Evolutionary conservation across 2,113 vertebrate genomes (phyloP).

Genomic region (Nanorana parkeri): DNA sequence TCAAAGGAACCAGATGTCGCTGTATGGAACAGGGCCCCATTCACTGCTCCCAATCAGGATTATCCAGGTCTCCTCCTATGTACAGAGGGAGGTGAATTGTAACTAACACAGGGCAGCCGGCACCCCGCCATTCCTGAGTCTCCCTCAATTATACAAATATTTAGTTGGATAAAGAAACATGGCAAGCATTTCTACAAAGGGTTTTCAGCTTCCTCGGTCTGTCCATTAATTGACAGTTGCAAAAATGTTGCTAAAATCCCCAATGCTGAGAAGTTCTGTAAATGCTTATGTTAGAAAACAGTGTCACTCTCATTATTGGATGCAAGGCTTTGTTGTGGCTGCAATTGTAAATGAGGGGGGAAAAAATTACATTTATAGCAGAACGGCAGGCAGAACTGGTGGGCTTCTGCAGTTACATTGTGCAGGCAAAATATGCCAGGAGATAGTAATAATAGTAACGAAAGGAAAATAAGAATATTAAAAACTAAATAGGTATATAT

Average conservation of each 20-base stretch:
- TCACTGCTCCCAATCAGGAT: conserved; percentile 55
- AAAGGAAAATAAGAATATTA: too few species aligned
- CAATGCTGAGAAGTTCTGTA: conserved; percentile 13
- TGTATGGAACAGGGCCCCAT: conserved; percentile 51
- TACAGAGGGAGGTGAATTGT: conserved; percentile 57
- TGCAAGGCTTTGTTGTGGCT: neutral
- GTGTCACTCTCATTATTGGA: conserved; percentile 16
- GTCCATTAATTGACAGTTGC: conserved; percentile 49
- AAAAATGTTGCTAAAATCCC: conserved; percentile 51
- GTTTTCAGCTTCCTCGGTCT: conserved; percentile 22
- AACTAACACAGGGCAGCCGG: conserved; percentile 53
- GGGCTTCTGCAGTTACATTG: neutral
- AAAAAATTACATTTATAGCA: neutral
- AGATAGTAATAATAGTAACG: neutral
- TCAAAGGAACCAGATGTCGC: conserved; percentile 65
- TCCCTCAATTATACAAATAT: conserved; percentile 61
- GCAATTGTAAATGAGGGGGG: neutral
- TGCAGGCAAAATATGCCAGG: neutral
- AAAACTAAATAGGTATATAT: too few species aligned
- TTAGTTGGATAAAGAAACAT: conserved; percentile 56
- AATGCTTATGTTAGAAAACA: conserved; percentile 44
- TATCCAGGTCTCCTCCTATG: conserved; percentile 68
- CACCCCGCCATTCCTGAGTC: conserved; percentile 58
- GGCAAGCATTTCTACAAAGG: conserved; percentile 50
- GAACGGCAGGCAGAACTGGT: neutral